phyloP scores from a whole-genome alignment of 2,113 vertebrate genomes.

The Polypterus senegalus region DNA sequence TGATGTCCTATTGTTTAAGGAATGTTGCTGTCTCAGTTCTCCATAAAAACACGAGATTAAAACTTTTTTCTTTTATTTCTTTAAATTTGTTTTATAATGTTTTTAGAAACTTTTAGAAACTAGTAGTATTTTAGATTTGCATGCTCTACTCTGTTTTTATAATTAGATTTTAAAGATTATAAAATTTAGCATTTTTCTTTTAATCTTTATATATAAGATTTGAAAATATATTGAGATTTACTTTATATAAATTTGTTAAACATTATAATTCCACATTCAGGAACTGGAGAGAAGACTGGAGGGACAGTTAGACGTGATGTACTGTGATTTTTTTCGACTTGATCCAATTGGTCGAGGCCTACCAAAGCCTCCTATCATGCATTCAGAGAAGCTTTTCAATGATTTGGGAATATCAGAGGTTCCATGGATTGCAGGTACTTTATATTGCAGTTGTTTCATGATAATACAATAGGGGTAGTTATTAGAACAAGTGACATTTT shows the following conservation, averaged over 20 bases:
- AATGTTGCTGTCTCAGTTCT: too few species aligned
- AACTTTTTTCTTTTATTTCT: too few species aligned
- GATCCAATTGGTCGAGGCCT: conserved; percentile 47
- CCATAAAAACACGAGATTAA: too few species aligned
- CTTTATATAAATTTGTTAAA: background rate
- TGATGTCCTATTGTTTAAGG: too few species aligned
- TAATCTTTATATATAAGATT: background rate
- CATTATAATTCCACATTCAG: conserved; percentile 31
- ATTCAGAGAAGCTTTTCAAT: conserved; percentile 61
- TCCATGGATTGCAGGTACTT: conserved; percentile 59
- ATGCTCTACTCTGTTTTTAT: too few species aligned
- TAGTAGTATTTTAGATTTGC: too few species aligned
- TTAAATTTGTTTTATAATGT: too few species aligned
- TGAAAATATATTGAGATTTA: background rate
- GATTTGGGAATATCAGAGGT: conserved; percentile 58
- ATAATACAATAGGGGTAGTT: too few species aligned
- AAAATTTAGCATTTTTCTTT: background rate
- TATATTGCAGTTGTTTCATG: background rate
- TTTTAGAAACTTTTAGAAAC: too few species aligned
- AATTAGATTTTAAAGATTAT: background rate
- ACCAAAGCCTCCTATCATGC: conserved; percentile 48
- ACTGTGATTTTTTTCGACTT: conserved; percentile 77
- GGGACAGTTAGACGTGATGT: conserved; percentile 63
- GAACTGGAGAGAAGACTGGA: conserved; percentile 46
- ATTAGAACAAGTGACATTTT: too few species aligned